Base-by-base conservation (phyloP, 2,888 invertebrate genomes). In the Spisula subtruncata region DNA sequence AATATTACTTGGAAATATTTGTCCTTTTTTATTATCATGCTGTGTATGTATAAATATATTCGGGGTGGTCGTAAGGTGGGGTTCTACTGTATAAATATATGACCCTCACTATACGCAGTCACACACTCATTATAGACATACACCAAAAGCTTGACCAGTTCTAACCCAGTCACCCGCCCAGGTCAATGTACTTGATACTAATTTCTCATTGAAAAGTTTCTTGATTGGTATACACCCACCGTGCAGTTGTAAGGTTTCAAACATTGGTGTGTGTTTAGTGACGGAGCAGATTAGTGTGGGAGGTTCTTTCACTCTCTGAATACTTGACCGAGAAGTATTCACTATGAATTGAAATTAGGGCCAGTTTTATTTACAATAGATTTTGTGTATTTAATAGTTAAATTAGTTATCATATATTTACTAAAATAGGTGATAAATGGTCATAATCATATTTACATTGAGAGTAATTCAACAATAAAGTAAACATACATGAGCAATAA, bases 311-410 rank as follows among this genome's bases (percentile, higher is more conserved):
- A 66, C 25, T n/a, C 25, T 10, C 25, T 25, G 41, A 41, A n/a
- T 25, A 25, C 25, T 66, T 66, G 60, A 66, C 51, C 25, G 25
- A 66, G 25, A 66, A n/a, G 25, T 25, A 4, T 10, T n/a, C 5
- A 25, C 8, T 35, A 75, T 32, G 35, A 1, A 35, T 16, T 75
- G 41, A 41, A 41, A 75, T 35, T 75, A 12, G 75, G 75, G 14
- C 75, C 35, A 75, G 75, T 75, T 75, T 75, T 32, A 32, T 75
- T 29, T 75, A 75, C 14, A 14, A 75, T 75, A 25, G 32, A 75
- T 18, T 75, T 25, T 35, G 75, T 75, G 14, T 35, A 16, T 35
- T 75, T 18, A 75, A 25, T 75, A 18, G 75, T 35, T n/a, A n/a
- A n/a, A n/a, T n/a, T 41, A 41, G 41, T 8, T 75, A 75, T 75